phyloP scores from a whole-genome alignment of 2,888 invertebrate species.

The Drosophila ezoana region DNA sequence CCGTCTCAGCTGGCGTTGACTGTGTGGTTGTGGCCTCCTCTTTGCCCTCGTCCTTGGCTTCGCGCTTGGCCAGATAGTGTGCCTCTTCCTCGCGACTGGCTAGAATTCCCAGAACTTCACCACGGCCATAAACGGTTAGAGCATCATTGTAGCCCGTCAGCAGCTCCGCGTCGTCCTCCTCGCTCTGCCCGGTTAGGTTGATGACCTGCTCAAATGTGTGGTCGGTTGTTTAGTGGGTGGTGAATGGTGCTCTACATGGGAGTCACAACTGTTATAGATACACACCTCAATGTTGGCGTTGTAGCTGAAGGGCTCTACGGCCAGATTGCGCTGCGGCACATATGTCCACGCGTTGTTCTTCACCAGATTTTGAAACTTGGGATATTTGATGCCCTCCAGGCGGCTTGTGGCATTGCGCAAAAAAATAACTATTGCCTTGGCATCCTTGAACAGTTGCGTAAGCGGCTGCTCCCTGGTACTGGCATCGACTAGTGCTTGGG shows the following conservation, averaged over 20 bases:
- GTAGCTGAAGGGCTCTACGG: conserved; percentile 87
- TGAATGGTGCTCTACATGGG: not conserved
- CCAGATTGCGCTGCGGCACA: conserved; percentile 87
- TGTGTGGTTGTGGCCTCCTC: conserved; percentile 79
- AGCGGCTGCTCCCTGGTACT: conserved; percentile 86
- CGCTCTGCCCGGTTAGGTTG: conserved; percentile 85
- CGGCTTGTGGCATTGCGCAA: conserved; percentile 87
- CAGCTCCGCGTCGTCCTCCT: conserved; percentile 87
- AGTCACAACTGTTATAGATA: conserved; percentile 16
- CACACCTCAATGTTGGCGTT: conserved; percentile 87
- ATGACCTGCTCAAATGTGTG: conserved; percentile 85
- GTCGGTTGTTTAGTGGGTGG: not conserved
- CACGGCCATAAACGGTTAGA: conserved; percentile 87
- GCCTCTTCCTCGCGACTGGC: conserved; percentile 85
- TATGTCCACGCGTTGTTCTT: conserved; percentile 86
- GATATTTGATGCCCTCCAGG: conserved; percentile 86
- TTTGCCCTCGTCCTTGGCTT: conserved; percentile 72
- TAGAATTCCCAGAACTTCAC: conserved; percentile 87
- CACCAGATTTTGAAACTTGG: conserved; percentile 86
- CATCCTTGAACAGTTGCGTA: conserved; percentile 87
- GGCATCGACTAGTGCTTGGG: conserved; percentile 86
- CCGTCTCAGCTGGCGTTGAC: conserved; percentile 80
- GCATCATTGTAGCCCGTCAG: conserved; percentile 87
- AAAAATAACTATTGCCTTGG: conserved; percentile 87
- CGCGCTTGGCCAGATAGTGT: conserved; percentile 82